These are phyloP conservation scores for Sceloporus undulatus DNA, from an alignment of 2,113 vertebrate genomes.

Conservation along the genomic window DNA sequence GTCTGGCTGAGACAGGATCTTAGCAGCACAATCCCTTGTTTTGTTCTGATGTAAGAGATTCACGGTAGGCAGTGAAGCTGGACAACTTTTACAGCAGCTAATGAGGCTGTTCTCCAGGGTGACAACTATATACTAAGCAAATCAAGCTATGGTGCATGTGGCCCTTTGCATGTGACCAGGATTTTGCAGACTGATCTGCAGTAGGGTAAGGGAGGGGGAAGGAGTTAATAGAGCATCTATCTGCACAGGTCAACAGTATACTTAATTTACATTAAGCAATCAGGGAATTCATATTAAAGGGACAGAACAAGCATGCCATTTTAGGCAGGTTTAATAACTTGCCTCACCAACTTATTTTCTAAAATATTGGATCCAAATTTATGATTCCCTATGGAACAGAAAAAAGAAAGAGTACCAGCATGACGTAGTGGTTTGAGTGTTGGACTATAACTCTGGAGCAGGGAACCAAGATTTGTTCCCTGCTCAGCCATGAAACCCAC, in stretches of 20 bases:
- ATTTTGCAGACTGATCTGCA: neutral
- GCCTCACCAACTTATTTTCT: neutral
- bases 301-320: neutral
- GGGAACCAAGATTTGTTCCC: too few relatives aligned
- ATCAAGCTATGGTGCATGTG: neutral
- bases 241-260: neutral
- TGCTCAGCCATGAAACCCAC: too few relatives aligned
- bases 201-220: neutral
- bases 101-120: neutral
- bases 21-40: neutral
- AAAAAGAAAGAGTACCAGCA: neutral
- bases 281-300: neutral
- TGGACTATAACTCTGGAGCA: too few relatives aligned
- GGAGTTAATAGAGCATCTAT: neutral
- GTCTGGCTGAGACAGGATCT: neutral
- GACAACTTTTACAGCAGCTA: neutral
- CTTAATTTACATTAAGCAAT: neutral
- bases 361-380: neutral
- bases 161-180: neutral
- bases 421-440: too few relatives aligned
- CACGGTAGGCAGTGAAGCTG: neutral
- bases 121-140: neutral
- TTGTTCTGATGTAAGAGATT: slow-evolving; percentile 12
- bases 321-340: neutral
- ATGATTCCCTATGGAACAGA: neutral